phyloP scores from a whole-genome alignment of 1,140 invertebrate genomes.

The Caenorhabditis latens region DNA sequence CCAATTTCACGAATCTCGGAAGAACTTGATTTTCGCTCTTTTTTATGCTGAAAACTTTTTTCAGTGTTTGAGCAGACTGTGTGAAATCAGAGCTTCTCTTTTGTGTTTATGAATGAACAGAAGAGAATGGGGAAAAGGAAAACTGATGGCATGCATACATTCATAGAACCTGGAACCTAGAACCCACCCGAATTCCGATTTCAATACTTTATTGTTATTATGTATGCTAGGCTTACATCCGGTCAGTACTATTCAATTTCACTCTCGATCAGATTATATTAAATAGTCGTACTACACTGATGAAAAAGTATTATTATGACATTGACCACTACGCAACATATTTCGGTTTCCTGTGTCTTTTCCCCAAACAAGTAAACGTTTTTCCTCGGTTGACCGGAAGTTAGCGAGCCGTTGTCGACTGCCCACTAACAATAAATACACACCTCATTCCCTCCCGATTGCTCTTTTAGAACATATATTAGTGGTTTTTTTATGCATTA shows the following conservation, averaged over 20 bases:
- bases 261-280: slow-evolving; percentile 1
- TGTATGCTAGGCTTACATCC: background rate
- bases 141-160: no score
- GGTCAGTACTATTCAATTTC: background rate
- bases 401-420: slow-evolving; percentile 14
- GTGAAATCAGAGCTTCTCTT: slow-evolving; percentile 39
- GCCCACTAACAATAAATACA: slow-evolving; percentile 28
- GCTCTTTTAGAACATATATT: slow-evolving; percentile 53
- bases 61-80: slow-evolving; percentile 33
- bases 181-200: background rate
- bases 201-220: background rate
- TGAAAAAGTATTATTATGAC: background rate
- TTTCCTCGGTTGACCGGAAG: slow-evolving; percentile 40
- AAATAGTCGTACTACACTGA: background rate
- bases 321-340: slow-evolving; percentile 42
- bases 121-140: background rate
- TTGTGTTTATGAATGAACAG: slow-evolving; percentile 28
- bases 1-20: slow-evolving; percentile 19
- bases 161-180: no score
- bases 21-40: slow-evolving; percentile 22
- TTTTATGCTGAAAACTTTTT: slow-evolving; percentile 11
- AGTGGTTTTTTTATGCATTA: slow-evolving; percentile 43
- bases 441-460: slow-evolving; percentile 1
- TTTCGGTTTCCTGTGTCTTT: slow-evolving; percentile 8
- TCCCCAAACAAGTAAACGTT: slow-evolving; percentile 15